Percentiles rank a stretch among this genome's conserved stretches.
These are phyloP conservation scores for Loriculus beryllinus DNA, from an alignment of 2,797 vertebrate genomes.

Conservation along the genomic window DNA sequence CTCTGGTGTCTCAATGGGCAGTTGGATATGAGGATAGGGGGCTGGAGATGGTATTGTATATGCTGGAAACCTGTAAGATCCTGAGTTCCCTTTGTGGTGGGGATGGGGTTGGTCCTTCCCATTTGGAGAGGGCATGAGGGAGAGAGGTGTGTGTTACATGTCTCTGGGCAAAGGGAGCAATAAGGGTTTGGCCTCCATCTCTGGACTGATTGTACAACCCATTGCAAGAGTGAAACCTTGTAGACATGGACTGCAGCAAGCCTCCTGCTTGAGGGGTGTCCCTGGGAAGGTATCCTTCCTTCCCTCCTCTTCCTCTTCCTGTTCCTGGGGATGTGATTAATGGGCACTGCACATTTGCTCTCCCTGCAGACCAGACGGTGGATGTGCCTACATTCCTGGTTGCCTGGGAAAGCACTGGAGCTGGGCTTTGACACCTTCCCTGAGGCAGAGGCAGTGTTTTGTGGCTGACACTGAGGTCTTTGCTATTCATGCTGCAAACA, in stretches of 20 bases:
- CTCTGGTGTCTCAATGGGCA: not conserved
- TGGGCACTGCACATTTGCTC: not conserved
- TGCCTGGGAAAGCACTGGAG: not conserved
- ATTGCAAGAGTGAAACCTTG: not conserved
- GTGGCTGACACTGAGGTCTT: not conserved
- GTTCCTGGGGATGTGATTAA: accelerated
- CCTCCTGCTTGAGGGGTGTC: not conserved
- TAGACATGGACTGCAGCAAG: not conserved
- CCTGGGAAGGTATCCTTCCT: not conserved
- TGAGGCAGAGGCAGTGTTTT: not conserved
- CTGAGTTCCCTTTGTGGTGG: not conserved
- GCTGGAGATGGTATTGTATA: not conserved
- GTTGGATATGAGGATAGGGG: not conserved
- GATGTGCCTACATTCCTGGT: not conserved
- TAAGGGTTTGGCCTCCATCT: not conserved
- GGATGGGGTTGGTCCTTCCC: not conserved
- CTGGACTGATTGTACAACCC: not conserved
- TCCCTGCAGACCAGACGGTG: not conserved
- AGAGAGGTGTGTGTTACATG: accelerated
- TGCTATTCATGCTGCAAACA: not conserved
- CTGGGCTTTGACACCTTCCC: not conserved
- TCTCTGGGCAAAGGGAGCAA: not conserved
- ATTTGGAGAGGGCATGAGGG: not conserved
- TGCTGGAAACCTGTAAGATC: not conserved
- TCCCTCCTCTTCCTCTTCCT: not conserved